Conservation (phyloP, 2,888 invertebrate genomes). For the Chymomyza amoena region DNA sequence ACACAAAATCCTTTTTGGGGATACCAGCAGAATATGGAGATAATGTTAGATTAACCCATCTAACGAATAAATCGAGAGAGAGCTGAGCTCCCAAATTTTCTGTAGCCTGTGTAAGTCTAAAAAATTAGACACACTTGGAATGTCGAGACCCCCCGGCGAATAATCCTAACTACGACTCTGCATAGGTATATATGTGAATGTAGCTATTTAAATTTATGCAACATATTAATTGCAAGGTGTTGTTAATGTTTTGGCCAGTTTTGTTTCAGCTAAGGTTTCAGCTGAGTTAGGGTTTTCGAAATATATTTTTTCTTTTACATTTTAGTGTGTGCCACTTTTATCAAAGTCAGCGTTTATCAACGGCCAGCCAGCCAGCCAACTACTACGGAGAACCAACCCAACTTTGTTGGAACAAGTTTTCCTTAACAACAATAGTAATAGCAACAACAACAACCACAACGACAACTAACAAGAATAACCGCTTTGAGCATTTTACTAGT, state of each 20-base stretch:
- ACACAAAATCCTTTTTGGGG: no score
- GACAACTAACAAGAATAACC: constrained; percentile 65
- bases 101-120: no score
- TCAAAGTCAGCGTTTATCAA: constrained; percentile 46
- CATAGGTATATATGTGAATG: not conserved
- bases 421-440: constrained; percentile 35
- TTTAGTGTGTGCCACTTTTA: constrained; percentile 60
- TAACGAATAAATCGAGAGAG: no score
- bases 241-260: constrained; percentile 1
- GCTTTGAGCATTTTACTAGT: constrained; percentile 44
- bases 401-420: constrained; percentile 51
- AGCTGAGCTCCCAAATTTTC: no score
- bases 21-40: no score
- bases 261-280: constrained; percentile 22
- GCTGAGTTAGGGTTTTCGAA: constrained; percentile 6
- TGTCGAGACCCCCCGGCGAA: no score
- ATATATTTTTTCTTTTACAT: constrained; percentile 12
- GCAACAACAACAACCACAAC: constrained; percentile 19
- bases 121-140: no score
- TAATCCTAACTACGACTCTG: no score
- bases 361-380: not conserved
- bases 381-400: not conserved
- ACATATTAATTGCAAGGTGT: not conserved
- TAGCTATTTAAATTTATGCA: not conserved
- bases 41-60: no score